phyloP scores from a whole-genome alignment of 53 echinoderm and acorn worm species.

The Glandiceps talaboti region DNA sequence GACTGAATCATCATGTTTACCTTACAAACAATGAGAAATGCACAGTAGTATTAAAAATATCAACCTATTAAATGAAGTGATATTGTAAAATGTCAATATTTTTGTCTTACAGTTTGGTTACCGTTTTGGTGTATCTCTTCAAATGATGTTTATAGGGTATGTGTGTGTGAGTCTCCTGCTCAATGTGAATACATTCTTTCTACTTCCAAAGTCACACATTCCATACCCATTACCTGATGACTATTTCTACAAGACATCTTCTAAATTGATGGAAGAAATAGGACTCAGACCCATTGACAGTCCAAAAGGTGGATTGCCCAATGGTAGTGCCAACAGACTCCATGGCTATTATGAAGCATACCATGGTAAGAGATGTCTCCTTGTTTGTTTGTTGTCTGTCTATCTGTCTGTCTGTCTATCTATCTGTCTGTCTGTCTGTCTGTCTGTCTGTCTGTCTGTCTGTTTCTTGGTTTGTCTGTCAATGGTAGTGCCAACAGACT shows the following conservation, averaged over 20 bases:
- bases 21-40: too few species aligned
- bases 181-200: constrained; percentile 52
- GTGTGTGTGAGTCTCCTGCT: constrained; percentile 43
- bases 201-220: constrained; percentile 51
- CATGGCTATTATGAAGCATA: neutral
- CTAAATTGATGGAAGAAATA: neutral
- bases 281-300: neutral
- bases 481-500: neutral
- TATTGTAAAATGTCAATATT: too few species aligned
- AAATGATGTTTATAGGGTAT: constrained; percentile 51
- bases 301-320: neutral
- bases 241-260: constrained; percentile 14
- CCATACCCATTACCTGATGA: constrained; percentile 79
- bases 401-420: too few species aligned
- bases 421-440: too few species aligned
- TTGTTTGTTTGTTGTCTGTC: too few species aligned
- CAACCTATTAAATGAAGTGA: too few species aligned
- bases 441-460: too few species aligned
- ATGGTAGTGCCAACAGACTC: neutral
- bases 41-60: too few species aligned
- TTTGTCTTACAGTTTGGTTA: constrained; percentile 56
- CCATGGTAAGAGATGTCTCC: too few species aligned
- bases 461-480: too few species aligned
- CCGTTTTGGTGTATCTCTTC: constrained; percentile 45
- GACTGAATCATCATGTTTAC: too few species aligned